phyloP scores from a whole-genome alignment of 2,797 vertebrate species.

The Arctocebus calabarensis region DNA sequence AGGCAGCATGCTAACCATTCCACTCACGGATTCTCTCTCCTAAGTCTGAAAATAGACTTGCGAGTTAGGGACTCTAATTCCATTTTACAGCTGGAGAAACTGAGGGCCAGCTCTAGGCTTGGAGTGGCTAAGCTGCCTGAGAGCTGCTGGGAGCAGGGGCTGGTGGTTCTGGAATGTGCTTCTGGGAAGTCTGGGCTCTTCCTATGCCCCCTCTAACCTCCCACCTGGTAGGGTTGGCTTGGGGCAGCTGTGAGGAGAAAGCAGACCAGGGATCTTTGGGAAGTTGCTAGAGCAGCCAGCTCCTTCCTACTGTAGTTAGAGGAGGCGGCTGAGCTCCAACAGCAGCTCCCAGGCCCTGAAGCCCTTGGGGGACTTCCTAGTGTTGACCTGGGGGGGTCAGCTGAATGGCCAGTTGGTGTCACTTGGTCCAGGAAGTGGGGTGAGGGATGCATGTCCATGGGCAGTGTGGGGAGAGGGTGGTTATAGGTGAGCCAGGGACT shows the following conservation, averaged over 20 bases:
- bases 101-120: neutral
- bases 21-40: neutral
- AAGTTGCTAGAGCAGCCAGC: neutral
- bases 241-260: neutral
- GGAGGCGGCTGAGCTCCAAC: neutral
- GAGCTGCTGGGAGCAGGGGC: neutral
- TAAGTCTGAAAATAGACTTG: neutral
- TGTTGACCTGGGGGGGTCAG: neutral
- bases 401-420: neutral
- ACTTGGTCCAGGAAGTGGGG: neutral
- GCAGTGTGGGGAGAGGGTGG: neutral
- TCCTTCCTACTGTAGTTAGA: neutral
- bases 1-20: neutral
- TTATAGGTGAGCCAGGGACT: neutral
- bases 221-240: neutral
- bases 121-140: neutral
- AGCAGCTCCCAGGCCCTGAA: neutral
- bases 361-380: neutral
- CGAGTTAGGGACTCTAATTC: neutral
- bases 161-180: neutral
- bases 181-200: neutral
- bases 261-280: neutral
- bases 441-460: neutral
- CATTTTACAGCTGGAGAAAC: neutral
- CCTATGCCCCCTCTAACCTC: rapidly evolving